Evolutionary conservation across 2,113 vertebrate species (phyloP), one percentile per base, ranked within the genome.

Genomic region (Bombycilla garrulus): DNA sequence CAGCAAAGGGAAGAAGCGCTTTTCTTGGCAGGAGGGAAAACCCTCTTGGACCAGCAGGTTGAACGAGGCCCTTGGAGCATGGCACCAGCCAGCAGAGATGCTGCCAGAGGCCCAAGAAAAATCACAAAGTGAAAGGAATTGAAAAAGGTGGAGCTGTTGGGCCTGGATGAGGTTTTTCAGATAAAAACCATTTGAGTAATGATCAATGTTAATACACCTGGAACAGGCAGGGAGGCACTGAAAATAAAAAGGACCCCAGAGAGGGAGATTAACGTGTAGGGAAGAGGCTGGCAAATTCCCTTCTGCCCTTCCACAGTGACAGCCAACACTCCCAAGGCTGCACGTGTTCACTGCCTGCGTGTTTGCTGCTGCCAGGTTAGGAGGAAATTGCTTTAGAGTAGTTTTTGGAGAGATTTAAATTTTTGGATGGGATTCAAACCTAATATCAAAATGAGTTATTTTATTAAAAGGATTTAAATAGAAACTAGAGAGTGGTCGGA

Each of bases 391-490:
- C 87, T 97, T 93, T 95, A 81, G 95, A 96, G 95, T 92, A 91
- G 96, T 97, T 96, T 81, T 40, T 71, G 72, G 86, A 93, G 92
- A 96, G 96, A 95, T 94, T 97, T 92, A 77, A 89, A 87, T 40
- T 83, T 84, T 72, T 96, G 94, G 95, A 97, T 90, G 81, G 80
- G 57, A 95, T 97, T 97, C 92, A 95, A 96, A 64, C 92, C 86
- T 97, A 92, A 96, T 97, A 97, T 95, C 92, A 74, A 86, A 97
- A 97, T 97, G 97, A 96, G 93, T 95, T 80, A 90, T 97, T 97
- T 98, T 95, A 97, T 97, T 96, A 97, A 97, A 97, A 95, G 88
- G 92, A 95, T 97, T 97, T 96, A 96, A 96, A 96, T 95, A 93
- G 90, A 91, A 86, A 84, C 89, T 67, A 80, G 25, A 35, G 86